These are phyloP conservation scores for Dendrolimus pini DNA, from an alignment of 2,888 invertebrate genomes.

Conservation along the genomic window DNA sequence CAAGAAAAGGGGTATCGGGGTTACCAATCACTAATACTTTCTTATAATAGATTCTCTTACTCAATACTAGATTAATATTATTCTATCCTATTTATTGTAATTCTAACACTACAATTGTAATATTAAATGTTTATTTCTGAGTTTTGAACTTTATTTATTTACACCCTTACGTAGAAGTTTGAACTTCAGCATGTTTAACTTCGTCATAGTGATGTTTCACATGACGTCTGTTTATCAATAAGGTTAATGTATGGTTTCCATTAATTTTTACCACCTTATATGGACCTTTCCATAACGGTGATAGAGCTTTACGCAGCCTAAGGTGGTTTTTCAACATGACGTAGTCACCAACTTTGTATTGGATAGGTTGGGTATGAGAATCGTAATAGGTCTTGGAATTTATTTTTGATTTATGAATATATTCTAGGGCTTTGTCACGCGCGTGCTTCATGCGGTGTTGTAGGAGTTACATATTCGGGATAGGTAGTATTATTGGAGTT, in stretches of 20 bases:
- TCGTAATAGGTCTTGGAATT: conserved; percentile 23
- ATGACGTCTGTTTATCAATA: not conserved
- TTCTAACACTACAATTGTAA: no score
- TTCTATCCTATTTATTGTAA: no score
- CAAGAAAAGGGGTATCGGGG: no score
- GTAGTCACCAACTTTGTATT: conserved; percentile 16
- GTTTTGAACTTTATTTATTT: no score
- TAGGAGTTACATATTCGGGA: no score
- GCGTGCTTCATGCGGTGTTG: not conserved
- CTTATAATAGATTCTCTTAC: no score
- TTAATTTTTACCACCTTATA: not conserved
- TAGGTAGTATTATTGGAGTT: conserved; percentile 5
- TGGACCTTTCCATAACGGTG: conserved; percentile 16
- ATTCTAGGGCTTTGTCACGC: not conserved
- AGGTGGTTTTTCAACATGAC: conserved; percentile 17
- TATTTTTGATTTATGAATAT: not conserved
- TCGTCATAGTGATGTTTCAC: not conserved
- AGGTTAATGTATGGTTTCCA: not conserved
- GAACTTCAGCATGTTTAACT: not conserved
- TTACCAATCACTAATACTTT: no score
- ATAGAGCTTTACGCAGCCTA: conserved; percentile 15
- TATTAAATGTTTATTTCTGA: no score
- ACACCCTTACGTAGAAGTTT: no score
- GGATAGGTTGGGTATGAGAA: conserved; percentile 4
- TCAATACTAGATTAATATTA: no score